Evolutionary conservation across 2,797 vertebrate species (phyloP), one percentile per base, ranked within the genome.

Genomic region (Synanceia verrucosa): DNA sequence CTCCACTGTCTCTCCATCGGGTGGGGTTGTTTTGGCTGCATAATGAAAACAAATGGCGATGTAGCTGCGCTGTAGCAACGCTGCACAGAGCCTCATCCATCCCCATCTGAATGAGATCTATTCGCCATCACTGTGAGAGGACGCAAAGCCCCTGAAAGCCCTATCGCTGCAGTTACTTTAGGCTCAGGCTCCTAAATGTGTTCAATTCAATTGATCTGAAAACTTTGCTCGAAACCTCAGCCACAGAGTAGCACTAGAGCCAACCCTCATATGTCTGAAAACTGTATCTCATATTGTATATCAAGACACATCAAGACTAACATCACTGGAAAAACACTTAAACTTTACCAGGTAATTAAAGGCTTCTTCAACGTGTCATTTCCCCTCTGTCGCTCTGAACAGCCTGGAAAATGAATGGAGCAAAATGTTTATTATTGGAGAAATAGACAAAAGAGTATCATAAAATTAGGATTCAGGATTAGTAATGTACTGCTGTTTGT

Each of bases 21-120:
- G 6, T 4, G 29, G 43, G 75, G 53, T 53, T 56, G 75, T 62
- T 86, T 36, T 44, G 65, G 61, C 76, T 31, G 44, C 2, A 53
- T 90, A 92, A 92, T 92, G 90, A 91, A 86, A 92, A 91, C 69
- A 89, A 92, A 92, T 91, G 81, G 80, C 2, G 60, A 59, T 47
- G 82, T 12, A 44, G 69, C n/a, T 5, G 2, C 2, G 37, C 66
- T 47, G 78, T 64, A 55, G 80, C 43, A 13, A 56, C 73, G 55
- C 67, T 1, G 29, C 46, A 5, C 24, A 9, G 64, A 19, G 72
- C 70, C 60, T 88, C 88, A 90, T 89, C 86, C 71, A 88, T 91
- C 86, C 84, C 70, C 65, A 73, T 87, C 85, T 56, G 55, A 70
- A 37, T 36, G 53, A 81, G 81, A 84, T 70, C 77, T 61, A 84